Conservation (phyloP, 2,113 vertebrate species). For the Thalassoma bifasciatum region DNA sequence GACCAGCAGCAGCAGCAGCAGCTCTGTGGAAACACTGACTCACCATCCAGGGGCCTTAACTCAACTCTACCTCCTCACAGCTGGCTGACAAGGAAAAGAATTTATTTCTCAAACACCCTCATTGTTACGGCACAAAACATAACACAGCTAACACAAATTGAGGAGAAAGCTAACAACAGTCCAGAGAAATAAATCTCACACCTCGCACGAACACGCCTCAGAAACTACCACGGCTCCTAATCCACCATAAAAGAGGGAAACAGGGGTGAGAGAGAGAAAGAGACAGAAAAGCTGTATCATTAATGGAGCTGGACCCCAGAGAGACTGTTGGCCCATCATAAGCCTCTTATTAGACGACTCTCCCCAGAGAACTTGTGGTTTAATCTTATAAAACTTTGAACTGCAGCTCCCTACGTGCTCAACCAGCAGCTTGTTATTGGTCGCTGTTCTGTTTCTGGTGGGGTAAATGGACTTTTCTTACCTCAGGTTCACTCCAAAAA, state of each 20-base stretch:
- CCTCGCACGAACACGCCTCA: constrained; percentile 45
- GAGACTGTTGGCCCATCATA: constrained; percentile 60
- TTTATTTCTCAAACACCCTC: constrained; percentile 62
- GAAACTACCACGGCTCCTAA: constrained; percentile 39
- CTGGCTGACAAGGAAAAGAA: constrained; percentile 44
- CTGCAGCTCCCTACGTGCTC: constrained; percentile 57
- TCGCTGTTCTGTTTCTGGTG: constrained; percentile 38
- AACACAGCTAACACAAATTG: constrained; percentile 41
- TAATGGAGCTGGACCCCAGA: constrained; percentile 55
- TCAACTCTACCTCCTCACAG: constrained; percentile 61
- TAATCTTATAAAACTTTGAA: constrained; percentile 72
- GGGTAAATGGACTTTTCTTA: constrained; percentile 41
- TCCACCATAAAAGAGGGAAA: constrained; percentile 36
- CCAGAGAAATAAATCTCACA: constrained; percentile 52
- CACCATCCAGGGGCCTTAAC: constrained; percentile 54
- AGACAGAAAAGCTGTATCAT: constrained; percentile 57
- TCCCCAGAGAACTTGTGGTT: constrained; percentile 65
- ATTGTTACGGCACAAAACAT: constrained; percentile 58
- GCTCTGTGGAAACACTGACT: constrained; percentile 78
- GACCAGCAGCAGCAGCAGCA: constrained; percentile 32
- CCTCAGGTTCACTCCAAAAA: constrained; percentile 32
- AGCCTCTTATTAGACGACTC: constrained; percentile 72
- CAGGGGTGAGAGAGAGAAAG: constrained; percentile 11
- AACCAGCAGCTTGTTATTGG: constrained; percentile 61
- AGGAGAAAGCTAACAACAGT: constrained; percentile 6